These are phyloP conservation scores for Eremophila alpestris DNA, from an alignment of 2,797 vertebrate species.

Conservation along the genomic window DNA sequence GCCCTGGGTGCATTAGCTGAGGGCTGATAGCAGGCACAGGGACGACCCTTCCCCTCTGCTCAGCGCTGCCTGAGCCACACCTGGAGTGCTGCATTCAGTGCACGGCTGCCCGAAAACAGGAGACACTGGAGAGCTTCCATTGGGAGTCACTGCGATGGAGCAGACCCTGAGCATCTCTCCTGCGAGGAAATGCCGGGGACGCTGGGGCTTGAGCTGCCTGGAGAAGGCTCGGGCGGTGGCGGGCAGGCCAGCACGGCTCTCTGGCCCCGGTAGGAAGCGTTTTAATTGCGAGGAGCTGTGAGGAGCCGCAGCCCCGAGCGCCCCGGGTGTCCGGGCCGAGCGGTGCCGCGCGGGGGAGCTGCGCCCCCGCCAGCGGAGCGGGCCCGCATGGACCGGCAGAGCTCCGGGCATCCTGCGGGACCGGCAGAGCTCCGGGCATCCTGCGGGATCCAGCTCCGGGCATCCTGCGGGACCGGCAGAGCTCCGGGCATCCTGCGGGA, in stretches of 20 bases:
- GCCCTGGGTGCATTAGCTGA: not conserved
- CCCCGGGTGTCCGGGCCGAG: not conserved
- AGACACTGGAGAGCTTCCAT: not conserved
- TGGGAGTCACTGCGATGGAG: accelerated
- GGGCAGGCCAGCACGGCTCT: not conserved
- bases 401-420: no score
- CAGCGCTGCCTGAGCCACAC: not conserved
- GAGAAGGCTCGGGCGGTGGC: not conserved
- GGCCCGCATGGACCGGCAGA: no score
- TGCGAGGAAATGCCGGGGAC: not conserved
- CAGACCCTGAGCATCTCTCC: not conserved
- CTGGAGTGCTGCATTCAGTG: not conserved
- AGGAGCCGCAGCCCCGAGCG: not conserved
- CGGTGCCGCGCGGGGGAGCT: conserved; percentile 35
- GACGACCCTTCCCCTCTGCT: not conserved
- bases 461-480: not conserved
- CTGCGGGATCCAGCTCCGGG: not conserved
- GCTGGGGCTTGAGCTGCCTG: not conserved
- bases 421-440: not conserved
- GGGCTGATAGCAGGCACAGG: not conserved
- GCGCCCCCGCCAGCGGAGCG: not conserved
- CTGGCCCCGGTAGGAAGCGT: accelerated
- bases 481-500: no score
- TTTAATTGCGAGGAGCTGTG: accelerated
- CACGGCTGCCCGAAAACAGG: not conserved